Conservation (phyloP, 2,797 vertebrate genomes). For the Sebastes iracundus region DNA sequence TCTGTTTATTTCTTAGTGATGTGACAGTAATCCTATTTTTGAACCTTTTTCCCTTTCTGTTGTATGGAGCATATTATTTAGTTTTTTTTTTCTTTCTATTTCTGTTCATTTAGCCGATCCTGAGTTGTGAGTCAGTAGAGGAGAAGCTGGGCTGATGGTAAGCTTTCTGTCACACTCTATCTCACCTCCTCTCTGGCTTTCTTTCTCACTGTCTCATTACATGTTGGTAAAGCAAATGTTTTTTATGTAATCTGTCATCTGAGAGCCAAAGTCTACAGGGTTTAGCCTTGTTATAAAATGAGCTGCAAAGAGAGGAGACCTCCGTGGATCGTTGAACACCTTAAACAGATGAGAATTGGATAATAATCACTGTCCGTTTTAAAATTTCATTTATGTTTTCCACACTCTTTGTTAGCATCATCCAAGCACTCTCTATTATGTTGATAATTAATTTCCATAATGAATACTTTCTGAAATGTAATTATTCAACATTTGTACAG, state of each 20-base stretch:
- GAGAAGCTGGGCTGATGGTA: slow-evolving; percentile 85
- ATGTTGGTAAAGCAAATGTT: slow-evolving; percentile 21
- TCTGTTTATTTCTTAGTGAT: background rate
- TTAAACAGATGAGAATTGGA: slow-evolving; percentile 28
- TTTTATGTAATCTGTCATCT: slow-evolving; percentile 19
- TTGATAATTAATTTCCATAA: slow-evolving; percentile 36
- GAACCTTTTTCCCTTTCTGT: background rate
- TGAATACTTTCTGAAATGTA: slow-evolving; percentile 81
- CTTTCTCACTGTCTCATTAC: slow-evolving; percentile 18
- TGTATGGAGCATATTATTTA: slow-evolving; percentile 21
- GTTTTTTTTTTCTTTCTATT: slow-evolving; percentile 35
- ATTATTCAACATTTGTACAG: background rate
- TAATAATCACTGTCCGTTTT: slow-evolving; percentile 31
- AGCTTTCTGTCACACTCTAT: slow-evolving; percentile 53
- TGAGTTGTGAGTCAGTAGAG: slow-evolving; percentile 81
- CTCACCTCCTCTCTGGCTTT: slow-evolving; percentile 6
- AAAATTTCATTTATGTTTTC: slow-evolving; percentile 57
- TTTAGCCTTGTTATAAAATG: slow-evolving; percentile 24
- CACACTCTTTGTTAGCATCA: slow-evolving; percentile 44
- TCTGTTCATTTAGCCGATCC: slow-evolving; percentile 73
- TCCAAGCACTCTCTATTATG: slow-evolving; percentile 41
- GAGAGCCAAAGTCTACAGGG: slow-evolving; percentile 14
- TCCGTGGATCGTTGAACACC: slow-evolving; percentile 15
- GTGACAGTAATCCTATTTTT: background rate
- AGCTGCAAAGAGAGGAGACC: slow-evolving; percentile 17